phyloP scores from a whole-genome alignment of 2,797 vertebrate species.

The Molossus molossus region DNA sequence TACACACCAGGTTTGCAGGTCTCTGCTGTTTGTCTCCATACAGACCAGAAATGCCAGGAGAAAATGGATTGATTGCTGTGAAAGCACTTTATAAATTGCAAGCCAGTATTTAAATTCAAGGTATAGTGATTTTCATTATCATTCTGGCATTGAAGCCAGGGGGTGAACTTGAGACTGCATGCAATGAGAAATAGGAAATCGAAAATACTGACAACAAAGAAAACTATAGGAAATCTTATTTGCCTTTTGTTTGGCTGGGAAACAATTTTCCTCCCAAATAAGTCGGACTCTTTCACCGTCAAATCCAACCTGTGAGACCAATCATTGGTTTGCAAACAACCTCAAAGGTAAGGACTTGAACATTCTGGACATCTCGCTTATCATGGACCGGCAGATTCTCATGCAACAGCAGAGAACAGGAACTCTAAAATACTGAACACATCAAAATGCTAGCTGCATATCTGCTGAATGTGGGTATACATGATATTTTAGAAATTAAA shows the following conservation, averaged over 20 bases:
- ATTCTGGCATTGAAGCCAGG: neutral
- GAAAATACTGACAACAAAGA: neutral
- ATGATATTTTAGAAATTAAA: constrained; percentile 51
- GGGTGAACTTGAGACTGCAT: neutral
- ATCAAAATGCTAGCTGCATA: neutral
- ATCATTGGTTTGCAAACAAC: neutral
- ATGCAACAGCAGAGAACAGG: neutral
- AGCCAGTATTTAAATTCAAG: neutral
- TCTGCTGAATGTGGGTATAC: neutral
- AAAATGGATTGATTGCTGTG: neutral
- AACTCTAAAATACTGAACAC: neutral
- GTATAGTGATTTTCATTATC: neutral
- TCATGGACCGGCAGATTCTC: neutral
- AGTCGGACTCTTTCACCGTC: neutral
- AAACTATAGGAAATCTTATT: neutral
- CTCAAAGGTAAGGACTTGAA: neutral
- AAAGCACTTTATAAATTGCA: neutral
- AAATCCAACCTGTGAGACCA: neutral
- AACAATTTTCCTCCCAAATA: neutral
- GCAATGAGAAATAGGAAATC: neutral
- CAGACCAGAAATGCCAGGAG: neutral
- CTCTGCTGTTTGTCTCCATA: neutral
- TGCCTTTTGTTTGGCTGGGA: constrained; percentile 52
- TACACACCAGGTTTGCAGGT: neutral
- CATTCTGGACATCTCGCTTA: neutral